A percentile compares a stretch with the other conserved stretches of the same genome.
Conservation (phyloP, 2,888 invertebrate genomes). For the Parnassius smintheus region DNA sequence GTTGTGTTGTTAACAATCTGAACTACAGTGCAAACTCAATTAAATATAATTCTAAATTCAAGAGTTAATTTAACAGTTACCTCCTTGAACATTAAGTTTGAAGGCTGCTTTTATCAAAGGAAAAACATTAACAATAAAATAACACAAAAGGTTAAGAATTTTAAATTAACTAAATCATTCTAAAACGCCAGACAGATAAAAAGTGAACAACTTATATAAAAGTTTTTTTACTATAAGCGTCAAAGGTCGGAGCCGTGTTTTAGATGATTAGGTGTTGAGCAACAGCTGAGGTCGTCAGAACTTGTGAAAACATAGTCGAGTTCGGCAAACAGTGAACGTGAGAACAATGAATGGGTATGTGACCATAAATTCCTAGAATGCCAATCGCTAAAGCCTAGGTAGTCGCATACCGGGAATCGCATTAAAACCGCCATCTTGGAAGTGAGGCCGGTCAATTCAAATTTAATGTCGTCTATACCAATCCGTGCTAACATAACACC, state of each 20-base stretch:
- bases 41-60: no score
- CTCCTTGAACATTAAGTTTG: no score
- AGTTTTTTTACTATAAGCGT: not conserved
- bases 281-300: constrained; percentile 1
- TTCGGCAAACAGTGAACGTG: constrained; percentile 10
- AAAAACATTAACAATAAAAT: not conserved
- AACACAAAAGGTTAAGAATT: not conserved
- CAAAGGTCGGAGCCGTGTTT: constrained; percentile 10
- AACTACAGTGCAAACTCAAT: no score
- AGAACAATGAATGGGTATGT: constrained; percentile 15
- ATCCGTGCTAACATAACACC: no score
- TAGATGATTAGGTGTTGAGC: not conserved
- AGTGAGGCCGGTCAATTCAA: not conserved
- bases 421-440: constrained; percentile 1
- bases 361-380: constrained; percentile 24
- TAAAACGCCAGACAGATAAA: not conserved
- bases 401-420: constrained; percentile 14
- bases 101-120: no score
- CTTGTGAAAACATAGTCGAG: constrained; percentile 1
- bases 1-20: no score
- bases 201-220: not conserved
- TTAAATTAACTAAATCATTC: not conserved
- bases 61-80: no score
- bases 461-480: not conserved
- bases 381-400: constrained; percentile 7